Evolutionary conservation across 2,888 invertebrate genomes (phyloP).

Genomic region (Vandiemenella viatica): DNA sequence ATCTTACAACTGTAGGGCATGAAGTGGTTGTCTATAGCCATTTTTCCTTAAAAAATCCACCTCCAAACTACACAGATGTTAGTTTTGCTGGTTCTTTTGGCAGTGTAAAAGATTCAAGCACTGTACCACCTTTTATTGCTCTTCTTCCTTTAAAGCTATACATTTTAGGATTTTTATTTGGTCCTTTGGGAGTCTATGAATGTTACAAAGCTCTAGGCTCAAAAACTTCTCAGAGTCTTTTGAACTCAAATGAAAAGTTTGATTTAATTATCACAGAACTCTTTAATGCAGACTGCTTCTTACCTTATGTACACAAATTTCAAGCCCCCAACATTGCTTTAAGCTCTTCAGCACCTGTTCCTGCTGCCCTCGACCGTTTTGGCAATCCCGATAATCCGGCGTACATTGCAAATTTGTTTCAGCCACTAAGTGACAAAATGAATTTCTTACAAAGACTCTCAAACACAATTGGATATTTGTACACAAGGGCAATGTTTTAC

Average conservation of each 20-base stretch:
- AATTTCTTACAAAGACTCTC: slow-evolving; percentile 6
- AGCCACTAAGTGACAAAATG: slow-evolving; percentile 22
- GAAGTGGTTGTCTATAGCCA: not conserved
- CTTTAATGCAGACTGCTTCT: slow-evolving; percentile 56
- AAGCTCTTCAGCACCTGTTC: slow-evolving; percentile 42
- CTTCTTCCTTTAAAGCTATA: not conserved
- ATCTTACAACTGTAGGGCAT: not conserved
- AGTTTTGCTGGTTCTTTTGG: too few relatives aligned
- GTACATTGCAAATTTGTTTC: slow-evolving; percentile 32
- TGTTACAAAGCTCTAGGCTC: slow-evolving; percentile 11
- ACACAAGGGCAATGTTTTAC: slow-evolving; percentile 24
- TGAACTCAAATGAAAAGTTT: slow-evolving; percentile 27
- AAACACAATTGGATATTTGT: slow-evolving; percentile 7
- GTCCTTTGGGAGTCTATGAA: not conserved
- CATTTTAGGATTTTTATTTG: not conserved
- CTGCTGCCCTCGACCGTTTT: slow-evolving; percentile 42
- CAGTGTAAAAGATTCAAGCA: not conserved
- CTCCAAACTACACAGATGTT: too few relatives aligned
- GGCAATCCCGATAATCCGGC: slow-evolving; percentile 42
- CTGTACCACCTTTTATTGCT: not conserved
- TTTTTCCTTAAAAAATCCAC: not conserved
- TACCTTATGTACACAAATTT: slow-evolving; percentile 47
- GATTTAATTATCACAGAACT: slow-evolving; percentile 54
- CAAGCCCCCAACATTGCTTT: slow-evolving; percentile 37
- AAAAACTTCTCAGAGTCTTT: slow-evolving; percentile 12